Conservation (phyloP, 2,797 vertebrate genomes). For the Meriones psammophilus region DNA sequence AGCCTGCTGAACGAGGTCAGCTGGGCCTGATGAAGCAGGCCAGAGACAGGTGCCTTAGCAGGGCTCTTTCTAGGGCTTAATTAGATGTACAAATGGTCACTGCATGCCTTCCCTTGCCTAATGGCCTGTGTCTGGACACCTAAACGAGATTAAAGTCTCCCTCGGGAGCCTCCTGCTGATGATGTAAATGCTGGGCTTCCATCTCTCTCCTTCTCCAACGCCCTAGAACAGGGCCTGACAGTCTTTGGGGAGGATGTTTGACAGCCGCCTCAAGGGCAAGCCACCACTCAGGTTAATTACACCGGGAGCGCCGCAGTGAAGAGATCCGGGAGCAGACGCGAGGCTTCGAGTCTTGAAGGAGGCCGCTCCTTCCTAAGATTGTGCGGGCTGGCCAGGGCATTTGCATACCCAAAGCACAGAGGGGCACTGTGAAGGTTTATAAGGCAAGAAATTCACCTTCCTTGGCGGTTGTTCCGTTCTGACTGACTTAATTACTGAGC, state of each 20-base stretch:
- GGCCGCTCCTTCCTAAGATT: not conserved
- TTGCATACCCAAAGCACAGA: conserved; percentile 80
- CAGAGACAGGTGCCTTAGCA: not conserved
- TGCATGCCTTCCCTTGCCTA: not conserved
- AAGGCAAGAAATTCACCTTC: conserved; percentile 82
- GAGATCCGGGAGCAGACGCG: not conserved
- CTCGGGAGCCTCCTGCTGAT: not conserved
- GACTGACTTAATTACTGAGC: conserved; percentile 73
- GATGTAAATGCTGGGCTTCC: conserved; percentile 27
- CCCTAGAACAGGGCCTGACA: not conserved
- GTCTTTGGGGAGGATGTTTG: conserved; percentile 47
- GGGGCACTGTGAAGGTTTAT: conserved; percentile 74
- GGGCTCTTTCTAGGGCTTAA: not conserved
- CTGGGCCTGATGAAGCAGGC: not conserved
- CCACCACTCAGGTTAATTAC: conserved; percentile 59
- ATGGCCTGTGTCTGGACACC: not conserved
- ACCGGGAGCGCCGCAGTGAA: not conserved
- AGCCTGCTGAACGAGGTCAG: not conserved
- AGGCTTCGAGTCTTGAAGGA: conserved; percentile 20
- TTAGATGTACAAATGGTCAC: conserved; percentile 3
- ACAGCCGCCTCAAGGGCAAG: conserved; percentile 70
- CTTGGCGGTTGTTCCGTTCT: conserved; percentile 74
- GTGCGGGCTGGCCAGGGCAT: not conserved
- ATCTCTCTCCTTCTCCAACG: not conserved
- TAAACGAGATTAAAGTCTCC: not conserved